Conservation (phyloP, 2,888 invertebrate species). For the Morpho helenor region DNA sequence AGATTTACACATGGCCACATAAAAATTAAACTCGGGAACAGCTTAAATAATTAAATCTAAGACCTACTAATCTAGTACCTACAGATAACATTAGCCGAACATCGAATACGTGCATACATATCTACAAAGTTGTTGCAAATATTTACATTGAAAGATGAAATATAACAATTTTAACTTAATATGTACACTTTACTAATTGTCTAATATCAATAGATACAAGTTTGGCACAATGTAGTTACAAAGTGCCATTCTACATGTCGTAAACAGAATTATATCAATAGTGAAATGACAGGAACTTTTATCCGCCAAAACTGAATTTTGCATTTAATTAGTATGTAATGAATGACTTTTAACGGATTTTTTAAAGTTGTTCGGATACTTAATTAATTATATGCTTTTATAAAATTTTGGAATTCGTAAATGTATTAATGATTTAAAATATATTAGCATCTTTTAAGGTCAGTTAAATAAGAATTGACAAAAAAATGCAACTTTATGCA, state of each 20-base stretch:
- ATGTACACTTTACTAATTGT: conserved; percentile 54
- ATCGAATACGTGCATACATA: conserved; percentile 36
- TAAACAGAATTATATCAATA: conserved; percentile 13
- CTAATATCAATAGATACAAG: conserved; percentile 45
- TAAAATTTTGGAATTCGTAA: too few relatives aligned
- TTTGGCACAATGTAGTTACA: conserved; percentile 41
- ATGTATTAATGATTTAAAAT: too few relatives aligned
- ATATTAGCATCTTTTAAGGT: too few relatives aligned
- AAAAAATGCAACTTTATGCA: too few relatives aligned
- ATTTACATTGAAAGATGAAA: conserved; percentile 33
- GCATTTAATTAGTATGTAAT: too few relatives aligned
- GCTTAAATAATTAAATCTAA: conserved; percentile 35
- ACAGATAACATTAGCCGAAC: conserved; percentile 35
- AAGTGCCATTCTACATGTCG: conserved; percentile 21
- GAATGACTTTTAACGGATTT: too few relatives aligned
- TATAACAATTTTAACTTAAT: conserved; percentile 40
- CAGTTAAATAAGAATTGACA: too few relatives aligned
- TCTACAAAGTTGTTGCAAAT: conserved; percentile 53
- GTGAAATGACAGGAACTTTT: too few relatives aligned
- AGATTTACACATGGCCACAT: conserved; percentile 68
- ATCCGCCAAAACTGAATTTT: too few relatives aligned
- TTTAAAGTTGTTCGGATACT: too few relatives aligned
- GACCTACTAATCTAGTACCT: conserved; percentile 43
- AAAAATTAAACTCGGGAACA: conserved; percentile 47
- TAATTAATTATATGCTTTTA: too few relatives aligned